Percentiles rank a stretch among this genome's conserved stretches.
Conservation (phyloP, 2,888 invertebrate genomes). For the Mimachlamys varia region DNA sequence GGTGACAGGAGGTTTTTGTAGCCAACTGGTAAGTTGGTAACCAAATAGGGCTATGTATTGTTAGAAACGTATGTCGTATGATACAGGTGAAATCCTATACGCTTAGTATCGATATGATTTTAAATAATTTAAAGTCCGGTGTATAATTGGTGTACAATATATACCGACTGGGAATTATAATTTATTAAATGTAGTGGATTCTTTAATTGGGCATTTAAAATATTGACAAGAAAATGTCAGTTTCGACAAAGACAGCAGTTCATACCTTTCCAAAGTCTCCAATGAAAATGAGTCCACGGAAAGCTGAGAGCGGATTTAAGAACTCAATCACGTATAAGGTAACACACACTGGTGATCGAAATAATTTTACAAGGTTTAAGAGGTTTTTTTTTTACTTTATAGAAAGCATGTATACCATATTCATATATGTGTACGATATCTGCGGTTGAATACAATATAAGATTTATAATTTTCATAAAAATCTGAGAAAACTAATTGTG, state of each 20-base stretch:
- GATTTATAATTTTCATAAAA: not conserved
- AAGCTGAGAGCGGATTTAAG: not conserved
- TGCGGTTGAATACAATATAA: not conserved
- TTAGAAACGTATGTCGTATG: not conserved
- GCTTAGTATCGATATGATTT: not conserved
- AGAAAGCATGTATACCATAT: not conserved
- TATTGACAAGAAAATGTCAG: conserved; percentile 3
- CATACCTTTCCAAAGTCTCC: not conserved
- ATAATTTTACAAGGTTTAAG: too few relatives aligned
- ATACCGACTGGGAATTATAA: not conserved
- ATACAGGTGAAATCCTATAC: not conserved
- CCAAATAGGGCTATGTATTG: not conserved
- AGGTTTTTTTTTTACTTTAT: too few relatives aligned
- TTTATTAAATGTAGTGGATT: not conserved
- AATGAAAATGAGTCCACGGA: conserved; percentile 21
- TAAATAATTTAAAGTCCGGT: not conserved
- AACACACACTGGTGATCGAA: not conserved
- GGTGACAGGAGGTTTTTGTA: not conserved
- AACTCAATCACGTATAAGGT: not conserved
- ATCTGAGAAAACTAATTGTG: not conserved
- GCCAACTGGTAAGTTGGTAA: not conserved
- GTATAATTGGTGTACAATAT: conserved; percentile 1
- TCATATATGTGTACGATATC: not conserved
- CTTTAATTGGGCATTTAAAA: conserved; percentile 24
- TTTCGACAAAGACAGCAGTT: conserved; percentile 1